Base-by-base conservation (phyloP, 2,888 invertebrate genomes). In the Agriopis leucophaearia region DNA sequence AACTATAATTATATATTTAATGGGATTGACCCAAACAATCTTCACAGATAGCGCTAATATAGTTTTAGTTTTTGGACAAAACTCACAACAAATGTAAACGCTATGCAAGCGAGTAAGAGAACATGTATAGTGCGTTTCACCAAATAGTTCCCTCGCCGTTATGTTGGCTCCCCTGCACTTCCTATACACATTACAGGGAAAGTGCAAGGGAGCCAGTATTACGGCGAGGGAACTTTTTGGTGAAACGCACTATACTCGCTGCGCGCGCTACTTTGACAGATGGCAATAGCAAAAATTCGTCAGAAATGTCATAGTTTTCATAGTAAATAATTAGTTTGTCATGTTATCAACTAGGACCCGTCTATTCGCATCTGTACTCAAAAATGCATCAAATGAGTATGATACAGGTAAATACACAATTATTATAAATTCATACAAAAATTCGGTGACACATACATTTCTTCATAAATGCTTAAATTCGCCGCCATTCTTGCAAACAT, bases 301-400 rank as follows among this genome's bases (percentile, higher is more conserved):
- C 15, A 27, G 18, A 47, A 36, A 36, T 57, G 36, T 50, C 27
- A 38, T 56, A 56, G 42, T 42, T 55, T 55, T 55, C 6, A 13
- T 0, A 35, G 4, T 40, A 51, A 60, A 51, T 44, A 38, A 38
- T 10, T 18, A 40, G 4, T 55, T 55, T 62, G 56, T 58, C 57
- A 64, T 67, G 61, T 61, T 0, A 45, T 47, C 42, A 40, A 57
- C 40, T 15, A 40, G 16, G n/a, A 18, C 56, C 48, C 64, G 36
- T 66, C 65, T 68, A 71, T 59, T 56, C 72, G 56, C 66, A 64
- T 52, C 50, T 51, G 47, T 83, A 89, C 83, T 88, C 85, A 83
- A 87, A 88, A 91, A 91, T 90, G 90, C 90, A 88, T 88, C 79
- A 80, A 83, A 84, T 92, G 93, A 93, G 93, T 93, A 92, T 93